These are phyloP conservation scores for Trissolcus basalis DNA, from an alignment of 1,140 invertebrate species.

Conservation along the genomic window DNA sequence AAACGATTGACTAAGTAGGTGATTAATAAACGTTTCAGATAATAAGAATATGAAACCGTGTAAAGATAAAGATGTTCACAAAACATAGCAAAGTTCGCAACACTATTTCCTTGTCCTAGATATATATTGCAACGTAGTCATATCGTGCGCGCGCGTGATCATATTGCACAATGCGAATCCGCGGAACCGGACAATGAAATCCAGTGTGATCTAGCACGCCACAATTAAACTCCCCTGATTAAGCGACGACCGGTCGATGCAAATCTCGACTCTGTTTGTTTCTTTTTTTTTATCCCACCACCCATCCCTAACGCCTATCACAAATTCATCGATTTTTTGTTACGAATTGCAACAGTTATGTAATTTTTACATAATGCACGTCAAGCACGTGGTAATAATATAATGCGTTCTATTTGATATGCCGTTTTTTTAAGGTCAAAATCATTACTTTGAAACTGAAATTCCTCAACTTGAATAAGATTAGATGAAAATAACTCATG, in stretches of 20 bases:
- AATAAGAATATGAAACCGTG: too few relatives aligned
- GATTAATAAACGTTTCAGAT: not conserved
- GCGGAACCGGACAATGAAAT: constrained; percentile 65
- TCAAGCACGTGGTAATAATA: too few relatives aligned
- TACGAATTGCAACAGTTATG: too few relatives aligned
- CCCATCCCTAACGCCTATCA: too few relatives aligned
- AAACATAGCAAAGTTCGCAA: constrained; percentile 21
- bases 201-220: constrained; percentile 64
- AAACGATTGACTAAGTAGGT: too few relatives aligned
- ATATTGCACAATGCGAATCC: constrained; percentile 60
- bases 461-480: not conserved
- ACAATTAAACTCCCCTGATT: constrained; percentile 58
- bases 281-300: too few relatives aligned
- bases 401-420: too few relatives aligned
- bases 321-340: too few relatives aligned
- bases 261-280: not conserved
- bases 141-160: constrained; percentile 24
- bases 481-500: not conserved
- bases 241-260: constrained; percentile 20
- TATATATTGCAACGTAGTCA: constrained; percentile 19
- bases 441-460: not conserved
- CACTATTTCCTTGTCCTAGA: constrained; percentile 54
- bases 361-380: too few relatives aligned
- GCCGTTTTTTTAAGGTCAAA: too few relatives aligned
- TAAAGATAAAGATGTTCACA: not conserved